Percentiles rank a stretch among this genome's conserved stretches.
Evolutionary conservation across 1,140 invertebrate genomes (phyloP).

Genomic region (Musca domestica): DNA sequence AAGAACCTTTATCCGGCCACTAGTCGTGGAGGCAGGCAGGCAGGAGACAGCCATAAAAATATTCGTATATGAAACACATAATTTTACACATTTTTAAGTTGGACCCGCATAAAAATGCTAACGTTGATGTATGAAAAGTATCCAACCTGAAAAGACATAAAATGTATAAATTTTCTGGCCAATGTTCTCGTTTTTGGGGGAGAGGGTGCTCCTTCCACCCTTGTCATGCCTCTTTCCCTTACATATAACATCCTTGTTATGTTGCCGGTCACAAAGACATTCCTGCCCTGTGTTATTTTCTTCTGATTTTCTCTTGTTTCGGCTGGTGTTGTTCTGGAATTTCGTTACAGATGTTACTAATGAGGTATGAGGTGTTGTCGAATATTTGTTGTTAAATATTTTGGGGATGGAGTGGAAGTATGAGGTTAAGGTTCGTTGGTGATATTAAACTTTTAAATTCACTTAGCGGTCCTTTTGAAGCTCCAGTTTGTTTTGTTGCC

Average conservation of each 20-base stretch:
- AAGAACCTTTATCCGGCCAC: not conserved
- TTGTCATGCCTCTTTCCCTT: not conserved
- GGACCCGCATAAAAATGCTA: not conserved
- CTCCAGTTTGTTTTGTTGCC: no score
- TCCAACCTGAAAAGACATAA: constrained; percentile 8
- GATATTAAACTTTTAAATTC: constrained; percentile 11
- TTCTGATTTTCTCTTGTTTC: not conserved
- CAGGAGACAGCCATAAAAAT: no score
- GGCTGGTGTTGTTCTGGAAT: not conserved
- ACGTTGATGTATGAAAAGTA: not conserved
- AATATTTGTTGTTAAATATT: not conserved
- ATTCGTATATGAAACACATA: constrained; percentile 12
- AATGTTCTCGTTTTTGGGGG: not conserved
- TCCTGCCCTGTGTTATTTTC: not conserved
- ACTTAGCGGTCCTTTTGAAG: not conserved
- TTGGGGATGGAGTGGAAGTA: no score
- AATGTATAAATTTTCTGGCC: constrained; percentile 17
- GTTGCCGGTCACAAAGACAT: not conserved
- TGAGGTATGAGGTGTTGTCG: not conserved
- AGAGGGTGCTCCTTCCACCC: not conserved
- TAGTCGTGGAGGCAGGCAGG: no score
- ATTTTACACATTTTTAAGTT: constrained; percentile 15
- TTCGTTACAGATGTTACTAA: constrained; percentile 3
- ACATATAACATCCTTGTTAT: not conserved
- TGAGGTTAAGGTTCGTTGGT: not conserved